Conservation (phyloP, 2,888 invertebrate species). For the Hypomecis punctinalis region DNA sequence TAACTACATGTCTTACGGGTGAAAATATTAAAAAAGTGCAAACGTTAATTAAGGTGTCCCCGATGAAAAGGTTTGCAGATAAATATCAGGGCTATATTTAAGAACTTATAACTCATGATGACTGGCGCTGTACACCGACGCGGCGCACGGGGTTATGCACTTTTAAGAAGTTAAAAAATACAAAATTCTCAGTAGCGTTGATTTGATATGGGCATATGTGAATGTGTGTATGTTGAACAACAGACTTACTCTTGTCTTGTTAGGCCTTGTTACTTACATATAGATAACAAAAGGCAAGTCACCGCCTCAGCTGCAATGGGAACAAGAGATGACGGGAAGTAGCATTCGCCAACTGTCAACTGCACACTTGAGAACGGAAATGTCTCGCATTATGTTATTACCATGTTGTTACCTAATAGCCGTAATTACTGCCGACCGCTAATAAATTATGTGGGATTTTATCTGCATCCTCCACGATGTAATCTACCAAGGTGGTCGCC, state of each 20-base stretch:
- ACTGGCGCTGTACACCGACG: no score
- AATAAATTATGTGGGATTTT: constrained; percentile 45
- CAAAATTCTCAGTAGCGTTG: no score
- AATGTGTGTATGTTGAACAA: not conserved
- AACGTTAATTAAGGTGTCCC: no score
- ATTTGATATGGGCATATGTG: not conserved
- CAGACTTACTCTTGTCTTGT: no score
- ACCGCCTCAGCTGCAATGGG: constrained; percentile 1
- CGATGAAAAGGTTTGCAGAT: no score
- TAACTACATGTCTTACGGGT: no score
- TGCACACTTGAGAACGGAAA: constrained; percentile 47
- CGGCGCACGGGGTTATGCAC: no score
- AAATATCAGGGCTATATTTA: no score
- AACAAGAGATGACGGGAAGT: constrained; percentile 59
- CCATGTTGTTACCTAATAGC: constrained; percentile 41
- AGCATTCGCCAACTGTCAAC: constrained; percentile 57
- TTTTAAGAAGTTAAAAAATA: no score
- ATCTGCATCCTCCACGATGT: constrained; percentile 46
- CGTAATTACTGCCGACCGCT: constrained; percentile 42
- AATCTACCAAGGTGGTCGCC: constrained; percentile 42
- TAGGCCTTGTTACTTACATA: no score
- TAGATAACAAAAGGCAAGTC: not conserved
- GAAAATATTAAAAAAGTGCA: no score
- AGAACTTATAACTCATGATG: no score
- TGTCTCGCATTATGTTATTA: constrained; percentile 34